phyloP scores from a whole-genome alignment of 2,888 invertebrate genomes.

The Rotaria magnacalcarata region DNA sequence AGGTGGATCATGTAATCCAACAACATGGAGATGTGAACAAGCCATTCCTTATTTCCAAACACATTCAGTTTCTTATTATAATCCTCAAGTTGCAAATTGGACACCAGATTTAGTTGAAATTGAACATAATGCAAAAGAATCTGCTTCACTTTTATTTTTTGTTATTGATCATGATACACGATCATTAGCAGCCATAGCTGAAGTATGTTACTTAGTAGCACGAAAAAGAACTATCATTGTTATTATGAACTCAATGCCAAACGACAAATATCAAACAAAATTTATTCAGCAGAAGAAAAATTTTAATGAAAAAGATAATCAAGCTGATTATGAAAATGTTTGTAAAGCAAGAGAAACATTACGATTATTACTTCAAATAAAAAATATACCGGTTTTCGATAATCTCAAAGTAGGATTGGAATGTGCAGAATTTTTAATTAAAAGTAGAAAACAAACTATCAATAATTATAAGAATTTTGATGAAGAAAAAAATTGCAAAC shows the following conservation, averaged over 20 bases:
- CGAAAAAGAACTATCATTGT: slow-evolving; percentile 48
- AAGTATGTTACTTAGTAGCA: slow-evolving; percentile 83
- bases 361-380: neutral
- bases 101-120: slow-evolving; percentile 84
- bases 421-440: slow-evolving; percentile 66
- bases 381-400: slow-evolving; percentile 74
- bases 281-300: slow-evolving; percentile 63
- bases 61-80: slow-evolving; percentile 89
- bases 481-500: neutral
- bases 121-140: slow-evolving; percentile 83
- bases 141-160: slow-evolving; percentile 77
- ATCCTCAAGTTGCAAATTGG: slow-evolving; percentile 98
- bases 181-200: slow-evolving; percentile 84
- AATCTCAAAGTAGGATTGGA: slow-evolving; percentile 77
- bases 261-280: neutral
- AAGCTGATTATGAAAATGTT: slow-evolving; percentile 32
- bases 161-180: slow-evolving; percentile 90
- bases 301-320: slow-evolving; percentile 36
- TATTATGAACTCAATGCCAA: slow-evolving; percentile 50
- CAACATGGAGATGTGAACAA: slow-evolving; percentile 90
- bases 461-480: neutral
- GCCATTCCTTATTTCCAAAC: slow-evolving; percentile 90
- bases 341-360: slow-evolving; percentile 24
- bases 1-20: slow-evolving; percentile 97
- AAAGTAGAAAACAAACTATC: slow-evolving; percentile 33